A percentile compares a stretch with the other conserved stretches of the same genome.
phyloP scores from a whole-genome alignment of 2,113 vertebrate species.

The Rhinopomastus cyanomelas region DNA sequence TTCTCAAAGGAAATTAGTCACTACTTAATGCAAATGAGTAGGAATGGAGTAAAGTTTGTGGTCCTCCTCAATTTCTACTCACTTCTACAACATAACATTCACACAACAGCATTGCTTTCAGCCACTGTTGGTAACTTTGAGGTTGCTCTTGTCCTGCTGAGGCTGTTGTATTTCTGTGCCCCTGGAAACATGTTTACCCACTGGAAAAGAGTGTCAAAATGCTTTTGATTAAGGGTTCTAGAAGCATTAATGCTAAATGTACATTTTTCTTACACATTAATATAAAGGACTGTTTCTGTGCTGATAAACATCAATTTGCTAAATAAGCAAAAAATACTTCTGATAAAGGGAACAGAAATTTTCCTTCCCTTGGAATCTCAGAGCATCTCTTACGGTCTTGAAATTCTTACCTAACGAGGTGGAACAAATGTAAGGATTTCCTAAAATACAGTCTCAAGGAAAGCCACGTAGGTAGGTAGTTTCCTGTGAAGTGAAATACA shows the following conservation, averaged over 20 bases:
- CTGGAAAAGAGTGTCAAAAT: background rate
- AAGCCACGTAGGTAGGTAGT: background rate
- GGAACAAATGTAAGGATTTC: background rate
- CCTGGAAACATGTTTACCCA: background rate
- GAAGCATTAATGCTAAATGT: background rate
- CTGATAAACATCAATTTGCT: background rate
- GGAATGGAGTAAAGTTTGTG: background rate
- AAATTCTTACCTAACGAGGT: background rate
- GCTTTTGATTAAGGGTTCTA: background rate
- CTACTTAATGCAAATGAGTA: background rate
- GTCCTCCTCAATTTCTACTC: background rate
- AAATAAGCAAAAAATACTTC: background rate
- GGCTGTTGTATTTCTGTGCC: fast-evolving
- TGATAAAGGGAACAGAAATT: background rate
- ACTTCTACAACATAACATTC: background rate
- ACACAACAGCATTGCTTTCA: background rate
- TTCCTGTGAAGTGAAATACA: background rate
- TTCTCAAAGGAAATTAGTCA: background rate
- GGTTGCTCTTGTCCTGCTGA: background rate
- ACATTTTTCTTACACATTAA: background rate
- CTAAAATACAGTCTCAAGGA: background rate
- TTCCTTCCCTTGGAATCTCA: background rate
- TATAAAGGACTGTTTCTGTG: background rate
- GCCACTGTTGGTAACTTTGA: background rate
- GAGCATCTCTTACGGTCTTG: background rate